Evolutionary conservation across 2,113 vertebrate genomes (phyloP).

Genomic region (Melanocharis versteri): DNA sequence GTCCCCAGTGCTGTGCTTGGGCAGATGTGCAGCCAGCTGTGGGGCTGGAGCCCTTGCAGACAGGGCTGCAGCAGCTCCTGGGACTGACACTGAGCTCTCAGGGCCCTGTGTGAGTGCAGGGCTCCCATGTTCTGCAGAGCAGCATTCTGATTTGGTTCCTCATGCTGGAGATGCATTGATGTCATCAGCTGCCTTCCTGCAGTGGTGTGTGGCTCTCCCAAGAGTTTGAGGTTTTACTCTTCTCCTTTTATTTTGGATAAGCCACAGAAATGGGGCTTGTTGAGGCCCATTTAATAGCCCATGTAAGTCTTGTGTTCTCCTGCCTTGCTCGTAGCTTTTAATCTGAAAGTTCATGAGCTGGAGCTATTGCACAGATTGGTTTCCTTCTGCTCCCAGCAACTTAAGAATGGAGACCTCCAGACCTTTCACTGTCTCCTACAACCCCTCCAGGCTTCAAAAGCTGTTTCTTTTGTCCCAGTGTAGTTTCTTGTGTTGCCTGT

Average conservation of each 20-base stretch:
- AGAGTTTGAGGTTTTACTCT: background rate
- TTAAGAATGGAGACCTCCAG: background rate
- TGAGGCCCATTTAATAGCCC: background rate
- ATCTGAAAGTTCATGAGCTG: background rate
- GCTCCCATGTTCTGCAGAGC: background rate
- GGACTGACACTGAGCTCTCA: background rate
- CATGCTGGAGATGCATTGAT: rapidly evolving
- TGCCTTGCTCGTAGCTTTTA: background rate
- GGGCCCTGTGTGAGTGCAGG: background rate
- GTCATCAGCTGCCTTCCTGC: background rate
- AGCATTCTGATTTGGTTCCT: rapidly evolving
- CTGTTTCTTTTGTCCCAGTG: background rate
- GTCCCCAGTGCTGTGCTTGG: background rate
- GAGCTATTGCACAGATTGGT: background rate
- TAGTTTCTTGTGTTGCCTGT: background rate
- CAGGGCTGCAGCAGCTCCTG: background rate
- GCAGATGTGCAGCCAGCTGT: background rate
- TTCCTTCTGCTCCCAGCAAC: background rate
- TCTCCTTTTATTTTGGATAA: background rate
- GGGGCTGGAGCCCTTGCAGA: background rate
- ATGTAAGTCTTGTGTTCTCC: background rate
- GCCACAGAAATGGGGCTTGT: background rate
- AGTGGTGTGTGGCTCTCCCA: background rate
- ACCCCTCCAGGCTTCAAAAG: background rate
- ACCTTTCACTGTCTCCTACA: background rate